Base-by-base conservation (phyloP, 2,888 invertebrate species). In the Limulus polyphemus region DNA sequence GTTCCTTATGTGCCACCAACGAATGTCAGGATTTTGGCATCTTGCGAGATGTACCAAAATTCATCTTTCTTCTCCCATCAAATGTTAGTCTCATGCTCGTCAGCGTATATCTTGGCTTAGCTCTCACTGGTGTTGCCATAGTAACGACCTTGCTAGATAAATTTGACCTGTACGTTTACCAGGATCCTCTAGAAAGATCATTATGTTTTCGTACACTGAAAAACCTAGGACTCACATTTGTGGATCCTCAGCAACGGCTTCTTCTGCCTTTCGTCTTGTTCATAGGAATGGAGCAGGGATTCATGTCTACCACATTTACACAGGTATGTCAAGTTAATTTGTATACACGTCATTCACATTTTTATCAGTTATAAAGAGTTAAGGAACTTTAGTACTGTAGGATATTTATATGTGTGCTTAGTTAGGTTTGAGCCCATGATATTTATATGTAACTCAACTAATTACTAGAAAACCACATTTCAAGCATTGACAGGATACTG, bases 301-400 rank as follows among this genome's bases (percentile, higher is more conserved):
- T 68, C 54, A 62, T 69, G 57, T 62, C 64, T 47, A 65, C 69
- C 2, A 69, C 69, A 61, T 69, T 69, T 56, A 68, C 69, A 9
- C 67, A 65, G 68, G 69, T 69, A 57, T 50, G 65, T 59, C 46
- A 12, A 11, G 13, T 14, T 55, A n/a, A 11, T 54, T 54, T 54
- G 10, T 5, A 50, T 14, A 14, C 10, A 52, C 10, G 17, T 10
- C n/a, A 10, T 12, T 14, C 10, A 16, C 13, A 52, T 54, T 54
- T 14, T 54, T 13, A 54, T 54, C 9, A 54, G 1, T 32, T 7
- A 32, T 3, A 32, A 32, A 32, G 32, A 7, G 32, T 32, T 7
- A 7, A 32, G 32, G 32, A 32, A 32, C 32, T 32, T 32, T 32
- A 32, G 32, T 32, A 32, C 32, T 32, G 32, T 32, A 32, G 32